Base-by-base conservation (phyloP, 2,888 invertebrate species). In the Thyatira batis region DNA sequence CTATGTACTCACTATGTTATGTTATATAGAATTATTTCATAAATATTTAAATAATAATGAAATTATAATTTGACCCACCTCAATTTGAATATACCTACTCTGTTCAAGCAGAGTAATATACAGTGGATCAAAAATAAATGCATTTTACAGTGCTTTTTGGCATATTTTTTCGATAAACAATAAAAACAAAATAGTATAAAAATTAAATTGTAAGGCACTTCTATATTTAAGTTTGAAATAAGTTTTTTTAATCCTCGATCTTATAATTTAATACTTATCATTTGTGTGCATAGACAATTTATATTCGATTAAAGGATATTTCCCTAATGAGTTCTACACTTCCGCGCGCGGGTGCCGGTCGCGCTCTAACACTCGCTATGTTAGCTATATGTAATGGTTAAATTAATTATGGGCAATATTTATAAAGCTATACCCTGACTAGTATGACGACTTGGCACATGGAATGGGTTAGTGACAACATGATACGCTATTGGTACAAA, bases 161-260 rank as follows among this genome's bases (percentile, higher is more conserved):
- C 69, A 69, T 57, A n/a, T n/a, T 39, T 39, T 39, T 62, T 67
- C 71, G 52, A 61, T 67, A 76, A 71, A 76, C 73, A 80, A 73
- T 69, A 65, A 78, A 68, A 82, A 74, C 63, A 74, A 77, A 80
- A 80, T 61, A 78, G 78, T 86, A 82, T 76, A 85, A 85, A 90
- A 90, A 90, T 81, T 84, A 88, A 88, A 87, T 85, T 74, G 87
- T 92, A 92, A 92, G 92, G 92, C 92, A 92, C 92, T 91, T 91
- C 88, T 90, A 89, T 89, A 84, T 89, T 82, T 76, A 80, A 85
- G 80, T 86, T 48, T 85, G 84, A 87, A 87, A 80, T 72, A 67
- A 86, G 75, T 76, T 46, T 80, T 80, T 77, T 71, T 71, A 78
- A 65, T 79, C 71, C 66, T 77, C 72, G 79, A 73, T 79, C 78